phyloP scores from a whole-genome alignment of 2,888 invertebrate species.

The Bellardia bayeri region DNA sequence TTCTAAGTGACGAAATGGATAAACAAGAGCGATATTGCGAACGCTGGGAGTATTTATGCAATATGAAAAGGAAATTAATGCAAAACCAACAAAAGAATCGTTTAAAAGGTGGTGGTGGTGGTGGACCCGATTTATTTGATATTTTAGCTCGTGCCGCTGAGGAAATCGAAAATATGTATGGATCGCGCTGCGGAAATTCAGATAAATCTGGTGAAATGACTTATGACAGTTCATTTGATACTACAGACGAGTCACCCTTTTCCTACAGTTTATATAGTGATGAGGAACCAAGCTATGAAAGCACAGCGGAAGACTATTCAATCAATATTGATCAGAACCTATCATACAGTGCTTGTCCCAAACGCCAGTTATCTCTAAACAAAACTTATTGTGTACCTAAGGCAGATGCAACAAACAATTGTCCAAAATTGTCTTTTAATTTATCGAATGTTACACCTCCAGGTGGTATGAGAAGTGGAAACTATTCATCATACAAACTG shows the following conservation, averaged over 20 bases:
- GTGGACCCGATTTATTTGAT: conserved; percentile 76
- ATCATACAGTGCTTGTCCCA: not conserved
- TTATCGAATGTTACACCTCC: not conserved
- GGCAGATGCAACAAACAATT: conserved; percentile 21
- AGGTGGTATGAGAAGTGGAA: not conserved
- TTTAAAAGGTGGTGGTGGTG: conserved; percentile 55
- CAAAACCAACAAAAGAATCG: conserved; percentile 73
- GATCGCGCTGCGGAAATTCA: not conserved
- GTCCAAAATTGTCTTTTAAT: not conserved
- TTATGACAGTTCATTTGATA: conserved; percentile 15
- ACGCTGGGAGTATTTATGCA: conserved; percentile 73
- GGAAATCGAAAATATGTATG: conserved; percentile 77
- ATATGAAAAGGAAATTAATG: conserved; percentile 75
- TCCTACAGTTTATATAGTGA: conserved; percentile 39
- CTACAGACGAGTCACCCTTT: not conserved
- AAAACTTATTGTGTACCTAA: not conserved
- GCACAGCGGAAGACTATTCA: conserved; percentile 31
- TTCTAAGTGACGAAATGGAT: not conserved
- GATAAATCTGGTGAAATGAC: not conserved
- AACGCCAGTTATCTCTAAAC: not conserved
- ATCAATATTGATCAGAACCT: conserved; percentile 20
- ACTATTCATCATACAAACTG: not conserved
- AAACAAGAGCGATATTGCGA: not conserved
- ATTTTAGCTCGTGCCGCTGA: conserved; percentile 77
- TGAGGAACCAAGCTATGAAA: conserved; percentile 37